phyloP scores from a whole-genome alignment of 2,797 vertebrate genomes.

The Malacoctenus gilli region DNA sequence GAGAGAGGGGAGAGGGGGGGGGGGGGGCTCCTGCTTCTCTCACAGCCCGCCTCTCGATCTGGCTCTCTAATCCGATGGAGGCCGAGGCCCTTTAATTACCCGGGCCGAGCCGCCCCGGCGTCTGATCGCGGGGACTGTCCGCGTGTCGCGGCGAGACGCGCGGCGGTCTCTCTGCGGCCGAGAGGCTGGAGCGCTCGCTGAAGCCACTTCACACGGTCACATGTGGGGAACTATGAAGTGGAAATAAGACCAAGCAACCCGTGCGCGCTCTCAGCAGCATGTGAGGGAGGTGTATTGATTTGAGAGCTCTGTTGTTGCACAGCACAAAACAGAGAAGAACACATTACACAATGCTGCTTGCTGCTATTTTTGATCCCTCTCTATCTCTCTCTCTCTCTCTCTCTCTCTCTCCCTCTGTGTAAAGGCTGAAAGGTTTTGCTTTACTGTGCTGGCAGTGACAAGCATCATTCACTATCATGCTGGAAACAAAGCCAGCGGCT shows the following conservation, averaged over 20 bases:
- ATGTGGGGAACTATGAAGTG: constrained; percentile 64
- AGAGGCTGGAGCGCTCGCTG: constrained; percentile 38
- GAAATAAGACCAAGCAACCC: constrained; percentile 62
- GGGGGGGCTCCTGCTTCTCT: constrained; percentile 1
- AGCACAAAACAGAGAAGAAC: constrained; percentile 63
- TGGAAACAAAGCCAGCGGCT: constrained; percentile 44
- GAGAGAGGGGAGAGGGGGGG: too few relatives aligned
- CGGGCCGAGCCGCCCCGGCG: constrained; percentile 12
- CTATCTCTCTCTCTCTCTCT: constrained; percentile 49
- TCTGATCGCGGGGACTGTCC: constrained; percentile 25
- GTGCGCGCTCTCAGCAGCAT: constrained; percentile 53
- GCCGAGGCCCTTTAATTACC: constrained; percentile 13
- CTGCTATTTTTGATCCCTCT: constrained; percentile 75
- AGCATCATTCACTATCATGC: constrained; percentile 41
- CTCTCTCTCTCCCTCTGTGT: too few relatives aligned
- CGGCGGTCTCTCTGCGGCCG: constrained; percentile 31
- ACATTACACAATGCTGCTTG: constrained; percentile 75
- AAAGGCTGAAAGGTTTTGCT: constrained; percentile 47
- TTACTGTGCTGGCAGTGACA: constrained; percentile 35
- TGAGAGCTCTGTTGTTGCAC: constrained; percentile 64
- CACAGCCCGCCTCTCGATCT: constrained; percentile 21
- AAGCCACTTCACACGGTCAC: constrained; percentile 69
- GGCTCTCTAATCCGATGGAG: constrained; percentile 17
- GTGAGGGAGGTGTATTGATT: constrained; percentile 80
- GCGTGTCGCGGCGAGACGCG: constrained; percentile 11